Percentiles rank a stretch among this genome's conserved stretches.
phyloP scores from a whole-genome alignment of 2,888 invertebrate genomes.

The Nephrotoma guestfalica region DNA sequence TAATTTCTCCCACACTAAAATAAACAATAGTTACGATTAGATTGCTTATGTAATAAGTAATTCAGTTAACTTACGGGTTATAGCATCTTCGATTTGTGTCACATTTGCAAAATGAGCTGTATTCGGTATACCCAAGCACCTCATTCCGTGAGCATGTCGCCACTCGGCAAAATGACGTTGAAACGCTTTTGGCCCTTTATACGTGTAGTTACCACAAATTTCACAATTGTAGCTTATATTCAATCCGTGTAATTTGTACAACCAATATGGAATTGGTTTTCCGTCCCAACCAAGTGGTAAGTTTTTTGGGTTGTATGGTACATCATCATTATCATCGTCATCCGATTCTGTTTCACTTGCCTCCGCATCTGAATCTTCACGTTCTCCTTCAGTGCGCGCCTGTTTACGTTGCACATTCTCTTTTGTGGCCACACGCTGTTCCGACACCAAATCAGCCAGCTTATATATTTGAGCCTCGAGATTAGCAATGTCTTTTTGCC shows the following conservation, averaged over 20 bases:
- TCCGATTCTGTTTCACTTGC: conserved; percentile 65
- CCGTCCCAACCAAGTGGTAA: conserved; percentile 98
- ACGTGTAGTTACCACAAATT: conserved; percentile 97
- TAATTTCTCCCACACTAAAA: conserved; percentile 91
- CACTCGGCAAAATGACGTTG: conserved; percentile 96
- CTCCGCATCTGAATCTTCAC: conserved; percentile 83
- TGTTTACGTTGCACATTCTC: conserved; percentile 98
- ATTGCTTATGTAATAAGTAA: not conserved
- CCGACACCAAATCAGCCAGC: conserved; percentile 67
- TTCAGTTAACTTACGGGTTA: conserved; percentile 55
- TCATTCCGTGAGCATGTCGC: conserved; percentile 87
- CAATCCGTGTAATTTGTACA: conserved; percentile 96
- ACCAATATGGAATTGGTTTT: conserved; percentile 90
- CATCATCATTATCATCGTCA: conserved; percentile 85
- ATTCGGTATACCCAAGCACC: conserved; percentile 97
- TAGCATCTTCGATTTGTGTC: conserved; percentile 94
- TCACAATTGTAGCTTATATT: conserved; percentile 99
- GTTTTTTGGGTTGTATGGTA: conserved; percentile 99
- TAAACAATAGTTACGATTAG: conserved; percentile 1
- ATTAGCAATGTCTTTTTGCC: conserved; percentile 75
- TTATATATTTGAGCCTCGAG: conserved; percentile 84
- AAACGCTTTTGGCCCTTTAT: conserved; percentile 98
- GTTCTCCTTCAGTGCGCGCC: conserved; percentile 84
- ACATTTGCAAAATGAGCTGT: conserved; percentile 99
- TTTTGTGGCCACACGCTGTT: conserved; percentile 80